A percentile compares a stretch with the other conserved stretches of the same genome.
Conservation (phyloP, 1,140 invertebrate genomes). For the Ditylenchus dipsaci region DNA sequence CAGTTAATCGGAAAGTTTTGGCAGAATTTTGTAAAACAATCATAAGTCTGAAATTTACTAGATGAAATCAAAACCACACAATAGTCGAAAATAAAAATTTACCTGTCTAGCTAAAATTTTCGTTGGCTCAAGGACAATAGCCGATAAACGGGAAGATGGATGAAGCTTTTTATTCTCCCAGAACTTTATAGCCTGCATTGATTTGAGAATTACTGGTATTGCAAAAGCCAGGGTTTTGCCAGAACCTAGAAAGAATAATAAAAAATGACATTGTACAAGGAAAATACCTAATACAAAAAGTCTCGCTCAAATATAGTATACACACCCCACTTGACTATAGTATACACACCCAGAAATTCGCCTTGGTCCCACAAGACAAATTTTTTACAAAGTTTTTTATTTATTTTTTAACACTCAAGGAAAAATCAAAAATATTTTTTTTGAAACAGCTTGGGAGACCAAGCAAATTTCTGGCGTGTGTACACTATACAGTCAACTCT, state of each 20-base stretch:
- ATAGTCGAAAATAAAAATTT: neutral
- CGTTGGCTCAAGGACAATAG: constrained; percentile 82
- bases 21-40: constrained; percentile 45
- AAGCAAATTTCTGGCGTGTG: no score
- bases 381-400: no score
- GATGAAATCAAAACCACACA: neutral
- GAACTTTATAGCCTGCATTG: constrained; percentile 56
- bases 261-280: constrained; percentile 4
- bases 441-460: no score
- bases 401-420: no score
- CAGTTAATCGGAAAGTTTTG: constrained; percentile 24
- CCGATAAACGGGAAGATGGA: constrained; percentile 66
- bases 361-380: no score
- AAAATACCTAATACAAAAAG: neutral
- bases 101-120: constrained; percentile 88
- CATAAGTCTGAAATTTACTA: constrained; percentile 41
- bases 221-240: constrained; percentile 63
- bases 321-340: no score
- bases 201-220: constrained; percentile 63
- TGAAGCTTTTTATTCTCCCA: constrained; percentile 35
- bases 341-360: no score
- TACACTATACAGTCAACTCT: no score
- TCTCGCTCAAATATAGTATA: constrained; percentile 6
- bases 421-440: no score
- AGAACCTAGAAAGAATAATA: constrained; percentile 58